Evolutionary conservation across 2,888 invertebrate genomes (phyloP), one percentile per base, ranked within the genome.

Genomic region (Parapristionchus giblindavisi): DNA sequence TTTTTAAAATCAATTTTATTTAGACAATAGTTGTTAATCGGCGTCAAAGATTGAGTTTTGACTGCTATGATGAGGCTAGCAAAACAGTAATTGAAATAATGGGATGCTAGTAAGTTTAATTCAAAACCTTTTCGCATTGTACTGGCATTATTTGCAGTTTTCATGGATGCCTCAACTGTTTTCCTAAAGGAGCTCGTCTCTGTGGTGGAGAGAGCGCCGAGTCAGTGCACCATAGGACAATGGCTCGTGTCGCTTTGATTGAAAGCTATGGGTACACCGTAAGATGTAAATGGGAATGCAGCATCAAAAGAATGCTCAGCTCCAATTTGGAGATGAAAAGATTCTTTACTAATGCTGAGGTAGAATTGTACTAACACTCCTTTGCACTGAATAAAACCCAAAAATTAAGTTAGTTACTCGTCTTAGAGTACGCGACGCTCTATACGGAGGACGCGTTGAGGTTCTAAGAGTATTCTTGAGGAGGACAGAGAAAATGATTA

Each of bases 191-290:
- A 4, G 2, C 58, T 2, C 32, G 5, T 1, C 21, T 58, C 17
- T 21, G 32, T 11, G 58, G 58, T 21, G 58, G 58, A n/a, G 58
- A 58, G 58, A 58, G 58, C 3, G 58, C 58, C 14, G 58, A 58
- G 5, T n/a, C n/a, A 4, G 3, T 58, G 17, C 11, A 34, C 27
- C 34, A 1, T 0, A 17, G 58, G 34, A 58, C 58, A 6, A 58
- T 58, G 58, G 27, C 21, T 3, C 21, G 58, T 1, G 36, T 58
- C 6, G 58, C 21, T 1, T 21, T 34, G 21, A 1, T 58, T 27
- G 21, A 34, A n/a, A 34, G 1, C 17, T 21, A 34, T 21, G 17
- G 6, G 4, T 21, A n/a, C 2, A 34, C 21, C 14, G 58, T 58
- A 4, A 36, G 36, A 6, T 21, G 32, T n/a, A n/a, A 6, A 1